Conservation (phyloP, 2,113 vertebrate genomes). For the Gobio gobio region DNA sequence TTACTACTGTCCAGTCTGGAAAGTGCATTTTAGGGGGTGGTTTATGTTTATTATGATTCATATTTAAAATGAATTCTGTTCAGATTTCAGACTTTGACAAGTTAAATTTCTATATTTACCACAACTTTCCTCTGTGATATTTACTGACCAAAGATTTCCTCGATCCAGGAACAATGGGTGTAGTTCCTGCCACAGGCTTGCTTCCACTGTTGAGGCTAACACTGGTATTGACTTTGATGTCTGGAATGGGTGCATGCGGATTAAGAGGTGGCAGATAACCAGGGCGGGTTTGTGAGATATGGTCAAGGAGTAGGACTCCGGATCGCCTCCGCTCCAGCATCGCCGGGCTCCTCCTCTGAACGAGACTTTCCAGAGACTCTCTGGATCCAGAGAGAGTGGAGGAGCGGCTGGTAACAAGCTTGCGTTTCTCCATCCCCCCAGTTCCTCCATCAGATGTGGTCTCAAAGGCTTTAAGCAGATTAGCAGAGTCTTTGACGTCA, state of each 20-base stretch:
- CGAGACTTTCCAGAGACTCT: conserved; percentile 76
- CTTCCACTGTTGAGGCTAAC: conserved; percentile 61
- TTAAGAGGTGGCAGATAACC: conserved; percentile 88
- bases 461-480: conserved; percentile 76
- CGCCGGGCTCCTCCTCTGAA: conserved; percentile 68
- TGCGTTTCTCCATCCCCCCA: conserved; percentile 76
- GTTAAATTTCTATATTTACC: background rate
- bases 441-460: conserved; percentile 60
- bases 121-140: background rate
- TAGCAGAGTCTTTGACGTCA: conserved; percentile 78
- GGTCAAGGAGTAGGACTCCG: conserved; percentile 77
- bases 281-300: conserved; percentile 75
- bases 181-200: conserved; percentile 54
- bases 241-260: conserved; percentile 76
- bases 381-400: conserved; percentile 76
- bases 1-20: conserved; percentile 1
- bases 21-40: conserved; percentile 14
- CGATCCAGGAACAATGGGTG: conserved; percentile 62
- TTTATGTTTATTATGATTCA: background rate
- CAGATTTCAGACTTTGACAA: background rate
- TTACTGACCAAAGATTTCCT: conserved; percentile 72
- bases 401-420: conserved; percentile 74
- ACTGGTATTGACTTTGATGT: conserved; percentile 68
- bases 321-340: conserved; percentile 79
- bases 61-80: background rate